These are phyloP conservation scores for Cebus imitator DNA, from an alignment of 2,113 vertebrate species.

Conservation along the genomic window DNA sequence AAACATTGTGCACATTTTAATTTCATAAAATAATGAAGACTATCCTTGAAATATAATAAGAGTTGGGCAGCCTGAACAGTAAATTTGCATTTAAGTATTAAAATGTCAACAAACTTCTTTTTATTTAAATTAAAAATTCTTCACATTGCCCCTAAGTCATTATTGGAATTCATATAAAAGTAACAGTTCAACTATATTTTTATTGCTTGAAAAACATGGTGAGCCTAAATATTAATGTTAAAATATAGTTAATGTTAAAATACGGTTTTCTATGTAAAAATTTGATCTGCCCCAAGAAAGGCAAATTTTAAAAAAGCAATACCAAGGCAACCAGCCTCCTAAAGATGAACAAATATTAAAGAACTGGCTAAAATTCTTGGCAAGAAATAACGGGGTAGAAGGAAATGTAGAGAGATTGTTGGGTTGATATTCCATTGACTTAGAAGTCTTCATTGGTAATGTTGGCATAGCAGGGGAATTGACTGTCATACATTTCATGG, in stretches of 20 bases:
- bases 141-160: not conserved
- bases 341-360: not conserved
- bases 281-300: not conserved
- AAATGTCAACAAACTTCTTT: not conserved
- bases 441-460: not conserved
- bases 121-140: not conserved
- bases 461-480: not conserved
- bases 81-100: not conserved
- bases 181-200: not conserved
- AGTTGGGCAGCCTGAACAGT: not conserved
- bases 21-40: not conserved
- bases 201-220: conserved; percentile 9
- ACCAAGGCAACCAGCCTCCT: not conserved
- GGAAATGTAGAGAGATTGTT: not conserved
- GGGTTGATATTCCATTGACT: not conserved
- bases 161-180: not conserved
- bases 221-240: not conserved
- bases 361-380: not conserved
- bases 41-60: not conserved
- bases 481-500: not conserved
- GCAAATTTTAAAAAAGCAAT: not conserved
- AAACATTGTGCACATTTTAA: not conserved
- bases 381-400: not conserved
- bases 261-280: not conserved
- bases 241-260: not conserved